Evolutionary conservation across 1,140 invertebrate species (phyloP), one percentile per base, ranked within the genome.

Genomic region (Andricus grossulariae): DNA sequence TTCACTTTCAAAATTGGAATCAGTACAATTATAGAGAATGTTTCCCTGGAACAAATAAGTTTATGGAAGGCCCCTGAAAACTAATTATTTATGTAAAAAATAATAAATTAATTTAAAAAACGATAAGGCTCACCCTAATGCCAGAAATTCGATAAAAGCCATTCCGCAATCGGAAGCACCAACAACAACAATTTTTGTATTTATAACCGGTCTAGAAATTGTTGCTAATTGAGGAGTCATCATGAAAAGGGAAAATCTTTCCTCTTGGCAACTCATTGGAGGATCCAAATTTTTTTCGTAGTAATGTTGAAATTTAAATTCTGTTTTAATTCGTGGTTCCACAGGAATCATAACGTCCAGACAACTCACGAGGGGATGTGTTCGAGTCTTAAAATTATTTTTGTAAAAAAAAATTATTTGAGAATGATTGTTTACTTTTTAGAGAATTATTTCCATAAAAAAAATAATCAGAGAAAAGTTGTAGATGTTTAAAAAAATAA

Each of bases 81-180:
- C 7, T 49, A 16, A 72, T 13, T 4, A 75, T 19, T 45, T 15
- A 19, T 54, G 1, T 72, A 54, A n/a, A n/a, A n/a, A n/a, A 72
- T 72, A 19, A 25, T 57, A 55, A 72, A 73, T 60, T 54, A 49
- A 60, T n/a, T 54, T 16, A 74, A 32, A 15, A 66, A 72, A 51
- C 4, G 55, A 4, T 45, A 80, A 89, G 25, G 25, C 25, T 25
- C 25, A 95, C 93, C 93, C 93, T 80, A 94, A 93, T 52, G 95
- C 86, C 5, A 96, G 88, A 19, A 92, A 90, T 84, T 96, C 95
- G 15, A 96, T 73, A 84, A 96, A 95, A 5, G 94, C 89, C 2
- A 96, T 87, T 1, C 94, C 94, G 11, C 94, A 94, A 57, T 94
- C 92, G 60, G 95, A 96, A 15, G 94, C 94, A 1, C 96, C 96